Evolutionary conservation across 1,140 invertebrate genomes (phyloP).

Genomic region (Drosophila grimshawi): DNA sequence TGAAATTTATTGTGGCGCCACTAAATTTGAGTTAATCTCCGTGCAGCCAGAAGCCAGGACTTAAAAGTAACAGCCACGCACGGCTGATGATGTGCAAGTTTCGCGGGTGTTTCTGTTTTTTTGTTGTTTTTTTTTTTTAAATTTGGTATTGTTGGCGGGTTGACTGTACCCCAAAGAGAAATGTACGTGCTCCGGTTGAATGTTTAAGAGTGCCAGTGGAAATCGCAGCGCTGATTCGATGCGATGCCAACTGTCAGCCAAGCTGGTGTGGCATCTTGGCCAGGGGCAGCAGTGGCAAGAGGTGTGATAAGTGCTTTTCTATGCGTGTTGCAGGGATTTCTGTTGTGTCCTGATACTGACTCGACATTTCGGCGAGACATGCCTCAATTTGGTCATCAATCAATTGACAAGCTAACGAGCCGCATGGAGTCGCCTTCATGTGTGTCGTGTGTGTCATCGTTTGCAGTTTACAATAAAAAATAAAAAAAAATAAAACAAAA

Average conservation of each 20-base stretch:
- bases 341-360: slow-evolving; percentile 22
- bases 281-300: slow-evolving; percentile 21
- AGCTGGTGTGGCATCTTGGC: slow-evolving; percentile 5
- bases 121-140: slow-evolving; percentile 5
- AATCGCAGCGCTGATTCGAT: slow-evolving; percentile 67
- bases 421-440: slow-evolving; percentile 26
- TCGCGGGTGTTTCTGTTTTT: slow-evolving; percentile 12
- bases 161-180: slow-evolving; percentile 49
- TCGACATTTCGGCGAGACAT: slow-evolving; percentile 51
- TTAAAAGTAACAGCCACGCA: slow-evolving; percentile 44
- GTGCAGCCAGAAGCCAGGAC: slow-evolving; percentile 49
- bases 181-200: slow-evolving; percentile 9
- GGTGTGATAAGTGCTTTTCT: slow-evolving; percentile 76
- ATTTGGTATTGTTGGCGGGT: slow-evolving; percentile 2
- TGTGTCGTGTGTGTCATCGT: slow-evolving; percentile 21
- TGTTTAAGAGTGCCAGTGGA: slow-evolving; percentile 64
- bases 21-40: slow-evolving; percentile 77
- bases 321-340: slow-evolving; percentile 33
- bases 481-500: slow-evolving; percentile 7
- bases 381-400: slow-evolving; percentile 70
- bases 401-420: slow-evolving; percentile 75
- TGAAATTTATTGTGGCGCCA: slow-evolving; percentile 77
- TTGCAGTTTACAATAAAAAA: slow-evolving; percentile 10
- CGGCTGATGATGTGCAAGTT: slow-evolving; percentile 36
- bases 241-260: slow-evolving; percentile 45